phyloP scores from a whole-genome alignment of 92 coral and sea anemone species.

The Phymanthus crucifer region DNA sequence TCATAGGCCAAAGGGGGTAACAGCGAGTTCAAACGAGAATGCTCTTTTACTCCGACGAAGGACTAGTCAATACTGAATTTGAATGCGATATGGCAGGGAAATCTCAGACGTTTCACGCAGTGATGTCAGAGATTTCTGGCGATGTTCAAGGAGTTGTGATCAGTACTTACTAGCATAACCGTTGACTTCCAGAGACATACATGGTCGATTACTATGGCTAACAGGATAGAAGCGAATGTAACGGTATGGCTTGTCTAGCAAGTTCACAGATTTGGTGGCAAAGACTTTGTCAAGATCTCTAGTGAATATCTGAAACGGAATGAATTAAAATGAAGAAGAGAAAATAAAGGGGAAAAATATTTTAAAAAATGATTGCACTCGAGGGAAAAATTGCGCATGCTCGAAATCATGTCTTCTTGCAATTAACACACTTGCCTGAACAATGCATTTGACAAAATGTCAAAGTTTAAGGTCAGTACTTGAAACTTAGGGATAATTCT shows the following conservation, averaged over 20 bases:
- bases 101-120: neutral
- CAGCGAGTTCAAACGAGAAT: too few species aligned
- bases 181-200: neutral
- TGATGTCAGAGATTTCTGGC: neutral
- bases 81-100: neutral
- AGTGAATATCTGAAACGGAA: neutral
- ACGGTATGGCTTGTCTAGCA: neutral
- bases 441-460: too few species aligned
- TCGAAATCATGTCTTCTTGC: too few species aligned
- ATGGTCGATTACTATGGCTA: neutral
- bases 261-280: neutral
- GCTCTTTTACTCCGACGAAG: too few species aligned
- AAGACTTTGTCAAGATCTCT: neutral
- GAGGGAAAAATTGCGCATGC: neutral
- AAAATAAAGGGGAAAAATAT: too few species aligned
- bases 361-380: too few species aligned
- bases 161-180: neutral
- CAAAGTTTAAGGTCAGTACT: too few species aligned
- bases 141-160: neutral
- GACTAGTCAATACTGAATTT: too few species aligned
- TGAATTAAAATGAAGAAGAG: neutral
- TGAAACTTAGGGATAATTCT: too few species aligned
- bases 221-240: neutral
- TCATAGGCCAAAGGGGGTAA: too few species aligned
- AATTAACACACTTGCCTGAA: too few species aligned